Percentiles rank a stretch among this genome's conserved stretches.
Evolutionary conservation across 2,888 invertebrate genomes (phyloP).

Genomic region (Seira ritae): DNA sequence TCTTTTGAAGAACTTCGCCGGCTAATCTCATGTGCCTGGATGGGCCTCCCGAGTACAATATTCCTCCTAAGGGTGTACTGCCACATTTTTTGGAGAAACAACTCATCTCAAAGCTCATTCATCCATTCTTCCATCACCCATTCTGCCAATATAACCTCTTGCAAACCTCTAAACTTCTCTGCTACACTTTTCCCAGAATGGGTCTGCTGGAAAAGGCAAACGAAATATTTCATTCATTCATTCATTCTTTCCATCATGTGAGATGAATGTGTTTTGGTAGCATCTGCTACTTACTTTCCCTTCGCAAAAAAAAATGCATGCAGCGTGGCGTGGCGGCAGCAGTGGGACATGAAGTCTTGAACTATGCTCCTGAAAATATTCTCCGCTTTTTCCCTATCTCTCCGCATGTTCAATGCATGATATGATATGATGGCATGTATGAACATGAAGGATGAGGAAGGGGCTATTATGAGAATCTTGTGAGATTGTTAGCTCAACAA

Average conservation of each 20-base stretch:
- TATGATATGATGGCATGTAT: slow-evolving; percentile 46
- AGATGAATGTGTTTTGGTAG: slow-evolving; percentile 44
- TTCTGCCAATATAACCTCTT: slow-evolving; percentile 31
- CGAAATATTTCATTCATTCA: too few relatives aligned
- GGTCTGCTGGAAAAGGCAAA: too few relatives aligned
- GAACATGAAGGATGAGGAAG: slow-evolving; percentile 56
- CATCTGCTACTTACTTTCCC: slow-evolving; percentile 40
- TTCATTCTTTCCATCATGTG: slow-evolving; percentile 35
- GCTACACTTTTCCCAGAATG: too few relatives aligned
- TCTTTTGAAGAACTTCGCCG: slow-evolving; percentile 69
- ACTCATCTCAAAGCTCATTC: slow-evolving; percentile 67
- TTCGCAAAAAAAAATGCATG: slow-evolving; percentile 45
- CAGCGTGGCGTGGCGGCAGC: slow-evolving; percentile 27
- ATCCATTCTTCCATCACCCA: slow-evolving; percentile 58
- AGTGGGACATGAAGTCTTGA: neutral
- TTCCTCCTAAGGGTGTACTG: slow-evolving; percentile 72
- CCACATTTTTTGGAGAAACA: slow-evolving; percentile 71
- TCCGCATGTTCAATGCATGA: slow-evolving; percentile 49
- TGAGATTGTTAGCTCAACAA: slow-evolving; percentile 45
- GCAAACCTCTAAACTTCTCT: too few relatives aligned
- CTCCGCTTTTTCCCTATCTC: slow-evolving; percentile 39
- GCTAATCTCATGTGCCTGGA: slow-evolving; percentile 73
- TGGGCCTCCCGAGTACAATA: slow-evolving; percentile 71
- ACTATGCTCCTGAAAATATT: slow-evolving; percentile 18
- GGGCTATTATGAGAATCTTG: slow-evolving; percentile 59